These are phyloP conservation scores for Loripinus fragilis DNA, from an alignment of 2,888 invertebrate species.

Conservation along the genomic window DNA sequence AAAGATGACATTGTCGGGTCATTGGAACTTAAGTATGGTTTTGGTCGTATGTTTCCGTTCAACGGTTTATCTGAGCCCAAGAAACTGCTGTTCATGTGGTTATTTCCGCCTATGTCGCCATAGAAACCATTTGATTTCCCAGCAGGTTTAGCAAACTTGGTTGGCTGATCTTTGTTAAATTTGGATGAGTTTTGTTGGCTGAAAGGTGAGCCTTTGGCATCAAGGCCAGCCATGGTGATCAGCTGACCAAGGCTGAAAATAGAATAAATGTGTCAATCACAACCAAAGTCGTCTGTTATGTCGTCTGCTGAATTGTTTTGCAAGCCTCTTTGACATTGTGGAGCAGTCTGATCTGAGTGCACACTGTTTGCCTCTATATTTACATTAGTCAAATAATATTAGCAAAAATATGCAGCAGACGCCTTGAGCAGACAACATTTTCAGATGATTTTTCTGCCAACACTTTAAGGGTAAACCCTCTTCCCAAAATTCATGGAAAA, in stretches of 20 bases:
- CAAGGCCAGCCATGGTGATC: slow-evolving; percentile 80
- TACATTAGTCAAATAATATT: no score
- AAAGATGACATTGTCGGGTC: slow-evolving; percentile 66
- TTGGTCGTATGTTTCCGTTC: slow-evolving; percentile 52
- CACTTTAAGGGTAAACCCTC: no score
- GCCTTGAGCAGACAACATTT: no score
- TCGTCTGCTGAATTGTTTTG: no score
- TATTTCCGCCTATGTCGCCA: slow-evolving; percentile 61
- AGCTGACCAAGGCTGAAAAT: slow-evolving; percentile 79
- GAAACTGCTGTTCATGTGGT: slow-evolving; percentile 36
- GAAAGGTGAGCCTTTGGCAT: slow-evolving; percentile 70
- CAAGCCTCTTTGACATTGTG: no score
- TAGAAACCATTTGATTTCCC: slow-evolving; percentile 53
- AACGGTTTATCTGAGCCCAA: slow-evolving; percentile 14
- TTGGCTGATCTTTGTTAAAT: slow-evolving; percentile 27
- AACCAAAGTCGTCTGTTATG: no score
- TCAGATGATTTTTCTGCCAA: no score
- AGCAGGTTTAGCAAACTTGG: slow-evolving; percentile 55
- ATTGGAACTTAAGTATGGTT: slow-evolving; percentile 48
- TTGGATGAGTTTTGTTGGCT: slow-evolving; percentile 40
- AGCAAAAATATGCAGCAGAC: no score
- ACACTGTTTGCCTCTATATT: no score
- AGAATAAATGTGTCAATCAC: no score
- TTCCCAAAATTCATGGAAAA: no score
- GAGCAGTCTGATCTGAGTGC: no score